Evolutionary conservation across 2,797 vertebrate species (phyloP).

Genomic region (Crenuchus spilurus): DNA sequence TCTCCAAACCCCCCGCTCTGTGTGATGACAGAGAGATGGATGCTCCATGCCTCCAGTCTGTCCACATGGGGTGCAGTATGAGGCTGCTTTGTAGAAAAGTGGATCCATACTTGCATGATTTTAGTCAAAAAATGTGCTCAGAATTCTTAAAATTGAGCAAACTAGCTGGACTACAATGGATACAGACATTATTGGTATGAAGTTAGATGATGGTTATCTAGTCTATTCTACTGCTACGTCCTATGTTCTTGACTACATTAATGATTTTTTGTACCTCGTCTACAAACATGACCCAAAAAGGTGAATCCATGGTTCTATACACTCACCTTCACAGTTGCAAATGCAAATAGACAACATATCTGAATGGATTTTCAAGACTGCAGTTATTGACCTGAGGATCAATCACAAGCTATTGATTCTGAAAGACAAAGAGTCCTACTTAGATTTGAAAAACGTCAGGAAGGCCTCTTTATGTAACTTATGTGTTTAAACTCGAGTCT

Average conservation of each 20-base stretch:
- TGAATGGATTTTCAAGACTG: constrained; percentile 41
- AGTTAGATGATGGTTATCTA: background rate
- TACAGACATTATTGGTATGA: no score
- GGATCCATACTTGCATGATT: background rate
- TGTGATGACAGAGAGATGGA: background rate
- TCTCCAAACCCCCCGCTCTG: background rate
- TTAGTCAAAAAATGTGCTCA: background rate
- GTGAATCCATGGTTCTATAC: background rate
- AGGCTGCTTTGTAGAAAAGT: background rate
- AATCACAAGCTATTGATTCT: constrained; percentile 31
- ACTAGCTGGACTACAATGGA: background rate
- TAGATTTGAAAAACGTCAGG: constrained; percentile 27
- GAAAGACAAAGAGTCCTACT: constrained; percentile 34
- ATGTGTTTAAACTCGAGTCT: no score
- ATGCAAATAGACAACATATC: constrained; percentile 20
- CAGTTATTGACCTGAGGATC: constrained; percentile 42
- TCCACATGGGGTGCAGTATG: background rate
- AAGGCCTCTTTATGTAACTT: no score
- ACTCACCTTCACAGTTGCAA: constrained; percentile 28
- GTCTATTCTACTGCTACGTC: no score
- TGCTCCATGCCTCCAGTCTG: background rate
- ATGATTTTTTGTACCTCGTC: background rate
- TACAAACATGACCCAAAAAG: constrained; percentile 14
- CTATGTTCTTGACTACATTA: background rate
- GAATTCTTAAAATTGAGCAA: background rate